Percentiles rank a stretch among this genome's conserved stretches.
Evolutionary conservation across 2,888 invertebrate species (phyloP).

Genomic region (Xestia c-nigrum): DNA sequence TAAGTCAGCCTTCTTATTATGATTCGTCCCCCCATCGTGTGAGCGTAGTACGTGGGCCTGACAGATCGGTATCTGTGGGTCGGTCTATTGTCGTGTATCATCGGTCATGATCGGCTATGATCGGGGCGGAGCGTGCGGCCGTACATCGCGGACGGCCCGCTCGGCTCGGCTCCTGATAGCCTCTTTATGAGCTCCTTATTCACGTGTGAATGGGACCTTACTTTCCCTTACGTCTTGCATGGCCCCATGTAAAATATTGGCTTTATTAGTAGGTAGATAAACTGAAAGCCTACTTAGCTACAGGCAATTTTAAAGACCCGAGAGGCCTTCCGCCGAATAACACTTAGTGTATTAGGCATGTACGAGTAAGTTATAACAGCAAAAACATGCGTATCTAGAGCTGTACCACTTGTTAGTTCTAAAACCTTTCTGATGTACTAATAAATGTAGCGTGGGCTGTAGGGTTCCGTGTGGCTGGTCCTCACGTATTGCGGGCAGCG

Average conservation of each 20-base stretch:
- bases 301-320: neutral
- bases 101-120: constrained; percentile 13
- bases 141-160: constrained; percentile 10
- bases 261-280: too few relatives aligned
- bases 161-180: constrained; percentile 2
- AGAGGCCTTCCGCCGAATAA: neutral
- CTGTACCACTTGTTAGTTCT: neutral
- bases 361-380: neutral
- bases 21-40: neutral
- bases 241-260: neutral
- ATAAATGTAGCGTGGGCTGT: neutral
- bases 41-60: constrained; percentile 9
- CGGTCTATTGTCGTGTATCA: constrained; percentile 15
- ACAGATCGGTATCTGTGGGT: constrained; percentile 7
- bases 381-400: neutral
- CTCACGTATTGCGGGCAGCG: too few relatives aligned
- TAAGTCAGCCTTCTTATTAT: constrained; percentile 26
- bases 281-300: neutral
- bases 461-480: too few relatives aligned
- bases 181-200: constrained; percentile 24
- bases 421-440: neutral
- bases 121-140: constrained; percentile 20
- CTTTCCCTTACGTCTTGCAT: neutral
- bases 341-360: neutral
- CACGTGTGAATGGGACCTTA: constrained; percentile 18